Conservation (phyloP, 1,140 invertebrate species). For the Brachionus koreanus region DNA sequence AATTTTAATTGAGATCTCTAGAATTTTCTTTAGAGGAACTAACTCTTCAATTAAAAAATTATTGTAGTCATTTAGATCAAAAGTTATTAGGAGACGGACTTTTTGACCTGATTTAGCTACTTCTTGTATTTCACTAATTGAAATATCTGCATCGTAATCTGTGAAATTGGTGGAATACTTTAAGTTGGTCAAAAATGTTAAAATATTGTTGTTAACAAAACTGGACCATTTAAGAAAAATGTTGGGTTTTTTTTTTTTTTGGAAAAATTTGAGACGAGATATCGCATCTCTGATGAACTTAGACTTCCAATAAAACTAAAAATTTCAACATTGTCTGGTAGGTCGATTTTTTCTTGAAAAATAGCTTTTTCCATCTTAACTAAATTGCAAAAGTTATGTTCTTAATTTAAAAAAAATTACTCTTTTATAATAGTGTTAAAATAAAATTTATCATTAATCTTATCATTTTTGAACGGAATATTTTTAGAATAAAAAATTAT, state of each 20-base stretch:
- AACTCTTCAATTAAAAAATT: background rate
- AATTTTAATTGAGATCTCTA: background rate
- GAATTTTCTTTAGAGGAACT: background rate
- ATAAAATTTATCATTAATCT: too few relatives aligned
- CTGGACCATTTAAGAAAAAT: conserved; percentile 26
- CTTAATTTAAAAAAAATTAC: too few relatives aligned
- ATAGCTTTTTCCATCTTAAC: background rate
- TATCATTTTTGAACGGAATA: too few relatives aligned
- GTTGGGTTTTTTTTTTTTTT: background rate
- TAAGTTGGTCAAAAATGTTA: background rate
- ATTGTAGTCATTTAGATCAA: background rate
- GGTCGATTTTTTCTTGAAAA: background rate
- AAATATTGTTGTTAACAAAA: background rate
- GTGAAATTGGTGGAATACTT: background rate
- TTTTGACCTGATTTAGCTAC: background rate
- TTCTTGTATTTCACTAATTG: background rate
- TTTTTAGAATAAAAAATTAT: too few relatives aligned
- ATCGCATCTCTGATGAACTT: background rate
- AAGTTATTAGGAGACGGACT: background rate
- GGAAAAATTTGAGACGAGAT: background rate
- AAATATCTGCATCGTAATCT: background rate
- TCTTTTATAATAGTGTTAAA: too few relatives aligned
- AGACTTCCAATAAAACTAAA: conserved; percentile 1
- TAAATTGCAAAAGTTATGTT: too few relatives aligned
- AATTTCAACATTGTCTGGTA: background rate